These are phyloP conservation scores for Epinotia demarniana DNA, from an alignment of 2,888 invertebrate species.

Conservation along the genomic window DNA sequence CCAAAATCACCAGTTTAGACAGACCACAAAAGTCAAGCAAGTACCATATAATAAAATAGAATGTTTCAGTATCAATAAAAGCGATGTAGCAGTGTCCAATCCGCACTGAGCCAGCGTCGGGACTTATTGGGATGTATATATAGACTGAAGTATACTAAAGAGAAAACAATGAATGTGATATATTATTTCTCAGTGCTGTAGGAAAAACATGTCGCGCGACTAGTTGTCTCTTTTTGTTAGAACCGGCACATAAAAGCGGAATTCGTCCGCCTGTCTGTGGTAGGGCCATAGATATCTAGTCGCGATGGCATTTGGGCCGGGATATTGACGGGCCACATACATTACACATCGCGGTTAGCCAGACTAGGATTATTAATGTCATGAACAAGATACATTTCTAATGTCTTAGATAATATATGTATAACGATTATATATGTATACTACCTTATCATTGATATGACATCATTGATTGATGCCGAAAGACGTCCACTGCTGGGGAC, in stretches of 20 bases:
- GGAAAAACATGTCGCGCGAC: not conserved
- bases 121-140: too few relatives aligned
- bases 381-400: not conserved
- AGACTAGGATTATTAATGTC: not conserved
- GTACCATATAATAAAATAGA: too few relatives aligned
- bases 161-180: not conserved
- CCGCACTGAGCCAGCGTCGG: too few relatives aligned
- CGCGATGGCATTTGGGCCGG: not conserved
- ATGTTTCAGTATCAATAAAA: too few relatives aligned
- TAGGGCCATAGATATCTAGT: not conserved
- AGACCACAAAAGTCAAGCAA: not conserved
- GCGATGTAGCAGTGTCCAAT: too few relatives aligned
- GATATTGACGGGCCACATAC: not conserved
- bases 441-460: too few relatives aligned
- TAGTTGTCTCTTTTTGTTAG: not conserved
- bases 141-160: not conserved
- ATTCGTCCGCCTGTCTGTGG: too few relatives aligned
- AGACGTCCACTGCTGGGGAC: too few relatives aligned
- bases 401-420: too few relatives aligned
- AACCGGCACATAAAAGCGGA: too few relatives aligned
- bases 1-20: not conserved
- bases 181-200: not conserved
- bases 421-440: too few relatives aligned
- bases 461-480: too few relatives aligned
- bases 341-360: not conserved